Percentiles rank a stretch among this genome's conserved stretches.
Conservation (phyloP, 2,113 vertebrate species). For the Aptenodytes forsteri region DNA sequence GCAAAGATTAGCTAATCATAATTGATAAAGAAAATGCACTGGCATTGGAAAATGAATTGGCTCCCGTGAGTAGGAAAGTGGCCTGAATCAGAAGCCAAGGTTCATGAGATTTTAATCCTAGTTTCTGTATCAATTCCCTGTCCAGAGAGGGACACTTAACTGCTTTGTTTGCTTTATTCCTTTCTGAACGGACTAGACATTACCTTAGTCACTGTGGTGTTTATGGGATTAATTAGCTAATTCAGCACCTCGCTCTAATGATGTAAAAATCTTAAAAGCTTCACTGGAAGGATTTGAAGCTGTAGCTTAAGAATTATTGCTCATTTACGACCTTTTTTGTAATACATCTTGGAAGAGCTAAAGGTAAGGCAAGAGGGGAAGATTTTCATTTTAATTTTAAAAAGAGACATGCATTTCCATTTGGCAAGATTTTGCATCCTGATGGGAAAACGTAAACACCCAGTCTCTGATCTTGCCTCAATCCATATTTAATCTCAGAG, state of each 20-base stretch:
- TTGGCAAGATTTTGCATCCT: slow-evolving; percentile 15
- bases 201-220: slow-evolving; percentile 10
- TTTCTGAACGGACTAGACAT: background rate
- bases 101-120: background rate
- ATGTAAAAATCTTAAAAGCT: slow-evolving; percentile 25
- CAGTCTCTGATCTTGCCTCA: background rate
- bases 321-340: background rate
- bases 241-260: background rate
- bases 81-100: background rate
- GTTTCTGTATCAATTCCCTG: background rate
- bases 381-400: background rate
- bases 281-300: slow-evolving; percentile 20
- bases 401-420: background rate
- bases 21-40: background rate
- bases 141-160: background rate
- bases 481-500: slow-evolving; percentile 18
- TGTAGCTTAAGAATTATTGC: background rate
- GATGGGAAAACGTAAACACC: slow-evolving; percentile 1
- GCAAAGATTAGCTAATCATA: background rate
- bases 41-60: background rate
- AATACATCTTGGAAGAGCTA: background rate
- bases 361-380: background rate
- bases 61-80: background rate
- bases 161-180: background rate
- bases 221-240: slow-evolving; percentile 10